Base-by-base conservation (phyloP, 92 coral and sea anemone genomes). In the Porites lobata region DNA sequence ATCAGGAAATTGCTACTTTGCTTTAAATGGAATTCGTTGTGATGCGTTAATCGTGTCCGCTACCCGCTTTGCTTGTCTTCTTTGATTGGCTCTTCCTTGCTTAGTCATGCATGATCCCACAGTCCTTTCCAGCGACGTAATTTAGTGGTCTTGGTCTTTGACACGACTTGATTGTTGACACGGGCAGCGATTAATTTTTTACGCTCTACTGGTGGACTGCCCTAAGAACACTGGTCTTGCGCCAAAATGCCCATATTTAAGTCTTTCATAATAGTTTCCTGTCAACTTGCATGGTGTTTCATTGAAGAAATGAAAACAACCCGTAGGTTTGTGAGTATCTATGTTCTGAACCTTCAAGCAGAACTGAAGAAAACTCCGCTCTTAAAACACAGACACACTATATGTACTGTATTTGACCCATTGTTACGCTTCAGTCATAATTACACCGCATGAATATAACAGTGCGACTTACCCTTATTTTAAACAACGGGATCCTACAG, bases 261-360 rank as follows among this genome's bases (percentile, higher is more conserved):
- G 87, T 94, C 98, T 94, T 94, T 94, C 95, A 87, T 94, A 94
- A 94, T 90, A 67, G 67, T 54, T 75, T 65, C 74, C 70, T 83
- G 85, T 65, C 87, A 56, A 82, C 87, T 72, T 62, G 52, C 65
- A 19, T 76, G 73, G 80, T 73, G 80, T 21, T 84, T 74, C 6
- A 64, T 74, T 75, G 72, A 62, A 29, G 21, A 21, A 5, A 84
- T 84, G 70, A 70, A 82, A 70, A 26, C 69, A 68, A 82, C 86
- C 78, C 57, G 86, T 57, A 26, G 62, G 57, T 43, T 38, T 18
- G 14, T 70, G 78, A 82, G 70, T 56, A 65, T 11, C 17, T 70
- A 68, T 69, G n/a, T 70, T 32, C 29, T 18, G 10, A 9, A 13
- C 57, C 72, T 7, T 11, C 15, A 19, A 71, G 57, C 78, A 51